phyloP scores from a whole-genome alignment of 2,113 vertebrate genomes.

The Entelurus aequoreus region DNA sequence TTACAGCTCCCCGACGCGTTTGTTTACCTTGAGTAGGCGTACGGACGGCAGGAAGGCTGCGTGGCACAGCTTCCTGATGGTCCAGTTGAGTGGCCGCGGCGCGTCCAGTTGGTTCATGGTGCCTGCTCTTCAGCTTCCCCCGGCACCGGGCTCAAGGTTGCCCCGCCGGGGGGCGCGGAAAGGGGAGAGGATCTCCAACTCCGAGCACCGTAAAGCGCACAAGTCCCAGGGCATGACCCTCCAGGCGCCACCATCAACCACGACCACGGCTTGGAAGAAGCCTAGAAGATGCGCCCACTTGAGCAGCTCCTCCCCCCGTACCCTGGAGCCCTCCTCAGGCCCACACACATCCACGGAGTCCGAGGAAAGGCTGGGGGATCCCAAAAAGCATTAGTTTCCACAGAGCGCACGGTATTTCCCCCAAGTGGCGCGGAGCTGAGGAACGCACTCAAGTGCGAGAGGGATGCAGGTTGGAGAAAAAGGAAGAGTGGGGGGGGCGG shows the following conservation, averaged over 20 bases:
- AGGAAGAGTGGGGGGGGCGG: slow-evolving; percentile 26
- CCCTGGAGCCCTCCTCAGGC: slow-evolving; percentile 31
- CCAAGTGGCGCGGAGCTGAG: slow-evolving; percentile 63
- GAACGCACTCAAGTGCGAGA: slow-evolving; percentile 39
- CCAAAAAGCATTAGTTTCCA: slow-evolving; percentile 49
- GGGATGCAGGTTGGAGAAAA: slow-evolving; percentile 37
- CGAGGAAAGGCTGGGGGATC: slow-evolving; percentile 45
- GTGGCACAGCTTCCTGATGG: slow-evolving; percentile 98
- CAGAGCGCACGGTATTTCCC: slow-evolving; percentile 45
- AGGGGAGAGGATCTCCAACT: slow-evolving; percentile 66
- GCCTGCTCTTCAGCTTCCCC: slow-evolving; percentile 68
- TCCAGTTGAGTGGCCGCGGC: slow-evolving; percentile 96
- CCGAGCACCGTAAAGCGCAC: slow-evolving; percentile 56
- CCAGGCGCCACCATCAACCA: slow-evolving; percentile 46
- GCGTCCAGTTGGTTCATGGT: slow-evolving; percentile 93
- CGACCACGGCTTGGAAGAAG: slow-evolving; percentile 43
- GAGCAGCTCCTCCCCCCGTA: slow-evolving; percentile 32
- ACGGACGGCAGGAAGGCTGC: slow-evolving; percentile 97
- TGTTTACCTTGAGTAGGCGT: slow-evolving; percentile 92
- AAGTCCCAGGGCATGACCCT: slow-evolving; percentile 77
- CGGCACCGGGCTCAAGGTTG: slow-evolving; percentile 67
- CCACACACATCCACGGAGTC: slow-evolving; percentile 64
- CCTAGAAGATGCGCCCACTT: slow-evolving; percentile 41
- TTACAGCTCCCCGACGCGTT: neutral
- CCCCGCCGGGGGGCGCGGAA: slow-evolving; percentile 62